phyloP scores from a whole-genome alignment of 2,113 vertebrate species.

The Phaetusa simplex region DNA sequence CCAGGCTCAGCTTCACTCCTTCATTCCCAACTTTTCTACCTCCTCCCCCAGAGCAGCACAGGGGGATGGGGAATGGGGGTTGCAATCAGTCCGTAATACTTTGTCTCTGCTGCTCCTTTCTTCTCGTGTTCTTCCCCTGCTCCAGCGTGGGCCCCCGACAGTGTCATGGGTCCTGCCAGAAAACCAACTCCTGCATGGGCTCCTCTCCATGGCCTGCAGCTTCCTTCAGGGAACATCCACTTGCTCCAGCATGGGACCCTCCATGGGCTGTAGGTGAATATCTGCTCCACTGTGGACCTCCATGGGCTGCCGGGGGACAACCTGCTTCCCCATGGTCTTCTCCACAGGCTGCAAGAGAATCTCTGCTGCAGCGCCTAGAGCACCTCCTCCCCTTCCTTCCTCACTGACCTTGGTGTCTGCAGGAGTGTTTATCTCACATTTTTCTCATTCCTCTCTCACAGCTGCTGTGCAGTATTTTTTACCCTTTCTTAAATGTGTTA shows the following conservation, averaged over 20 bases:
- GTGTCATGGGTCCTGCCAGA: neutral
- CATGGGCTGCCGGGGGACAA: neutral
- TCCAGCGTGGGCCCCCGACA: neutral
- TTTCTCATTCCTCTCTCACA: neutral
- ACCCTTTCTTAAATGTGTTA: neutral
- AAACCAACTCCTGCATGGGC: neutral
- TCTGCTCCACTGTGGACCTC: neutral
- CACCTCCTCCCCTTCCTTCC: neutral
- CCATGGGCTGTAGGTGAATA: accelerated
- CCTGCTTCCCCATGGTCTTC: neutral
- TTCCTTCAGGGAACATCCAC: neutral
- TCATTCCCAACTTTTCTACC: neutral
- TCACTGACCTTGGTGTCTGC: neutral
- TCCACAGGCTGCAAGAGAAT: neutral
- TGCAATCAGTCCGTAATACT: neutral
- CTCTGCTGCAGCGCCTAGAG: neutral
- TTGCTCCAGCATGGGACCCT: accelerated
- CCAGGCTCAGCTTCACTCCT: neutral
- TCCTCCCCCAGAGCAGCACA: neutral
- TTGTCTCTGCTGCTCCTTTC: neutral
- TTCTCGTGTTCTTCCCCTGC: neutral
- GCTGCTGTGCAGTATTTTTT: neutral
- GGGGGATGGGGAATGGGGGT: neutral
- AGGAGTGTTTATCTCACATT: neutral
- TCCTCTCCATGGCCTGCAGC: neutral